Evolutionary conservation across 1,140 invertebrate species (phyloP).

Genomic region (Leptinotarsa texana): DNA sequence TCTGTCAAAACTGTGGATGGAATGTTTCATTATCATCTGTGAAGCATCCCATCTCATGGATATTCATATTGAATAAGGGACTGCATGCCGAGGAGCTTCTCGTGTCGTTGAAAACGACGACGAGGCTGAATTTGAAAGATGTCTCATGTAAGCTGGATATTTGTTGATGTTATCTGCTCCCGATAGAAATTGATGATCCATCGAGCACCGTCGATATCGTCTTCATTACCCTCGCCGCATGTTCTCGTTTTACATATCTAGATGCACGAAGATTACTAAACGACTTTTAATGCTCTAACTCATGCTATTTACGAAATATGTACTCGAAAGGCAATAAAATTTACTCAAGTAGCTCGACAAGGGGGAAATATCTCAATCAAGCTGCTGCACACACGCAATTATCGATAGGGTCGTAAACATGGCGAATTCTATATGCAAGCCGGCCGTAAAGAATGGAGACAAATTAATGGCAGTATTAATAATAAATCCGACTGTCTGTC

Average conservation of each 20-base stretch:
- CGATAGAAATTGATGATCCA: constrained; percentile 41
- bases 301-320: constrained; percentile 50
- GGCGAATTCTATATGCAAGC: constrained; percentile 37
- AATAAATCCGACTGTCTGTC: constrained; percentile 34
- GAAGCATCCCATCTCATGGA: neutral
- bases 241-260: constrained; percentile 49
- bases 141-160: constrained; percentile 28
- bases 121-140: constrained; percentile 14
- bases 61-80: neutral
- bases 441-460: constrained; percentile 32
- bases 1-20: neutral
- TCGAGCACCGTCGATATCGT: constrained; percentile 47
- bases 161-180: constrained; percentile 38
- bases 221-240: constrained; percentile 55
- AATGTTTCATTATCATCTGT: neutral
- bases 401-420: constrained; percentile 44
- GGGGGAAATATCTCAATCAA: constrained; percentile 33
- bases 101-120: constrained; percentile 1
- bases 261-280: constrained; percentile 50
- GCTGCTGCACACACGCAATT: constrained; percentile 30
- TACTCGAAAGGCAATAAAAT: constrained; percentile 27
- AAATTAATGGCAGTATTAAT: constrained; percentile 44
- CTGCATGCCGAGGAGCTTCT: neutral
- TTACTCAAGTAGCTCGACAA: constrained; percentile 22
- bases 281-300: constrained; percentile 50